Evolutionary conservation across 2,113 vertebrate species (phyloP).

Genomic region (Circaetus cinerascens): DNA sequence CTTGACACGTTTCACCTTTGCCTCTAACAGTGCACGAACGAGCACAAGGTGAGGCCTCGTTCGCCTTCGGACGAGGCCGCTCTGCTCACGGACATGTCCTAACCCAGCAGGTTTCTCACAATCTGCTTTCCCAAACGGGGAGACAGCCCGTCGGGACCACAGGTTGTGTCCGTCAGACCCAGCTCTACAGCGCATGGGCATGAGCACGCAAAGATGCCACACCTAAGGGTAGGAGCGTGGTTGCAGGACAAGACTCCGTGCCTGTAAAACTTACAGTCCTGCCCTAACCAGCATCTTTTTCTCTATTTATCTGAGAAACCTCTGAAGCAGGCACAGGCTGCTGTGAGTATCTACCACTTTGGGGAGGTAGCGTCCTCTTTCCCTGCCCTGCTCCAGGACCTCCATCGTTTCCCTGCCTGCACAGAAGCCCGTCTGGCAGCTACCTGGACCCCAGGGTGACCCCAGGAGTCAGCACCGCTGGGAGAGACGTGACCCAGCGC

Average conservation of each 20-base stretch:
- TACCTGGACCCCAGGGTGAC: not conserved
- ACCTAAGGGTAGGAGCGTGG: accelerated
- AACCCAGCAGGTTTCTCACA: not conserved
- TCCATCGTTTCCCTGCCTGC: not conserved
- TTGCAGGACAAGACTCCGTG: not conserved
- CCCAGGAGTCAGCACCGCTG: not conserved
- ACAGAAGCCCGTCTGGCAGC: not conserved
- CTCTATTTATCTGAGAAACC: not conserved
- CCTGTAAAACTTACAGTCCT: not conserved
- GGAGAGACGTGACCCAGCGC: accelerated
- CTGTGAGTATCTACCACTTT: not conserved
- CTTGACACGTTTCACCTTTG: not conserved
- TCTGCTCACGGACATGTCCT: not conserved
- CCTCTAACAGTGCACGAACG: accelerated
- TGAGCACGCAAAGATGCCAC: not conserved
- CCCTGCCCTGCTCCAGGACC: not conserved
- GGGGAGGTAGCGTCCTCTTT: not conserved
- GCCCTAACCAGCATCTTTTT: not conserved
- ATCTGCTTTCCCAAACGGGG: not conserved
- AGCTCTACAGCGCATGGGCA: not conserved
- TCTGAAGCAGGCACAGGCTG: not conserved
- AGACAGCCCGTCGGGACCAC: accelerated
- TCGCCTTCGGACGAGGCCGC: accelerated
- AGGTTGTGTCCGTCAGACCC: not conserved
- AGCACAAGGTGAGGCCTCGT: not conserved